Evolutionary conservation across 2,113 vertebrate genomes (phyloP), one percentile per base, ranked within the genome.

Genomic region (Corynorhinus townsendii): DNA sequence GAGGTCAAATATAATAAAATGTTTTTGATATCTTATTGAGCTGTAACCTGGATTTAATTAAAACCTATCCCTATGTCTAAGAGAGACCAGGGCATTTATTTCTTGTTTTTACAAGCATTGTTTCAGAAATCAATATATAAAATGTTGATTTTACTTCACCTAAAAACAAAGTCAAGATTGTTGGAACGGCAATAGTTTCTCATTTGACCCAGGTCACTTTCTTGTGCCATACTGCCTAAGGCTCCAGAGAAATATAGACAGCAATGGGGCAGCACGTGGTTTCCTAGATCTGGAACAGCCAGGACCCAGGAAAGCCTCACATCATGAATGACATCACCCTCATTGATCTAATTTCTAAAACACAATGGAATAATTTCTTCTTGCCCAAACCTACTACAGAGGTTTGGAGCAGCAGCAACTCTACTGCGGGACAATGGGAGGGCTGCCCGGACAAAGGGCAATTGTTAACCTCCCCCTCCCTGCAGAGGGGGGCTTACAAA

Each of bases 291-390:
- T 83, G 86, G 69, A 86, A 80, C n/a, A 76, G 79, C 93, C 49
- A 20, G 89, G 47, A 71, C 49, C 64, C 77, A 47, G 49, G 89
- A 90, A 88, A 88, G 88, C 62, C 93, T 90, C 33, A 69, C 82
- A 7, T 86, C 80, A 40, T 66, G 64, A 56, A 59, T 96, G 95
- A 96, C 38, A 82, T 96, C 93, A 96, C 24, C 66, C 68, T 86
- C 62, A 89, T 22, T 96, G 93, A 96, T 91, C 84, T 95, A 92
- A 96, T 95, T 97, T 75, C 75, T 79, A 89, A 47, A 75, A 89
- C 62, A 97, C 95, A 97, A 96, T 95, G 80, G 86, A 72, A 86
- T 93, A 75, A 95, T 81, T 93, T 94, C 89, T 97, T 96, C 75
- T 91, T 80, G 89, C 54, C 75, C 89, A 83, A 80, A 73, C 64